Percentiles rank a stretch among this genome's conserved stretches.
phyloP scores from a whole-genome alignment of 2,888 invertebrate species.

The Sarcophaga caerulescens region DNA sequence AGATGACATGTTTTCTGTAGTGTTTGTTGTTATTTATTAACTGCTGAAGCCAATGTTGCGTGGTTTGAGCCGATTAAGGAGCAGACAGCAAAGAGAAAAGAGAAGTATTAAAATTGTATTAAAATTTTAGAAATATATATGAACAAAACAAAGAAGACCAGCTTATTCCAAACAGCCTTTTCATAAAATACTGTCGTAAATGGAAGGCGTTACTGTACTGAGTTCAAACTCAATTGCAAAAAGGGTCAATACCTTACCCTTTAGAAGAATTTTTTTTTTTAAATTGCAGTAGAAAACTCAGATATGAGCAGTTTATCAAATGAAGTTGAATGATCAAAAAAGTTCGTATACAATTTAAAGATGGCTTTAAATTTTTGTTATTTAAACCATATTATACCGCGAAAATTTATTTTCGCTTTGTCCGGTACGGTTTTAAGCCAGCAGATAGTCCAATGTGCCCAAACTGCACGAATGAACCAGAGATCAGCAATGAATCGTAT shows the following conservation, averaged over 20 bases:
- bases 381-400: too few relatives aligned
- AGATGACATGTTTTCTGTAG: conserved; percentile 53
- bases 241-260: conserved; percentile 6
- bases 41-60: conserved; percentile 69
- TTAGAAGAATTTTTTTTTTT: too few relatives aligned
- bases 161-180: conserved; percentile 35
- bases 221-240: background rate
- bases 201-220: conserved; percentile 53
- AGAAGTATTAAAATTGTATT: conserved; percentile 2
- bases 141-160: conserved; percentile 39
- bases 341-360: too few relatives aligned
- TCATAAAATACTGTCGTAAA: background rate
- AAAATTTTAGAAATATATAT: conserved; percentile 1
- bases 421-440: too few relatives aligned
- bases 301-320: too few relatives aligned
- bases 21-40: conserved; percentile 63
- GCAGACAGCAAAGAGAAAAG: background rate
- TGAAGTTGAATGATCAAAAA: too few relatives aligned
- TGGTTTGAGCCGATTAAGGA: conserved; percentile 71
- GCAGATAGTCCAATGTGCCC: too few relatives aligned
- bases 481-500: too few relatives aligned
- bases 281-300: too few relatives aligned
- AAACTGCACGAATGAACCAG: too few relatives aligned
- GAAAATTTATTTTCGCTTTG: too few relatives aligned
- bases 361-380: too few relatives aligned